A percentile compares a stretch with the other conserved stretches of the same genome.
These are phyloP conservation scores for Tetrapedia diversipes DNA, from an alignment of 2,888 invertebrate species.

Conservation along the genomic window DNA sequence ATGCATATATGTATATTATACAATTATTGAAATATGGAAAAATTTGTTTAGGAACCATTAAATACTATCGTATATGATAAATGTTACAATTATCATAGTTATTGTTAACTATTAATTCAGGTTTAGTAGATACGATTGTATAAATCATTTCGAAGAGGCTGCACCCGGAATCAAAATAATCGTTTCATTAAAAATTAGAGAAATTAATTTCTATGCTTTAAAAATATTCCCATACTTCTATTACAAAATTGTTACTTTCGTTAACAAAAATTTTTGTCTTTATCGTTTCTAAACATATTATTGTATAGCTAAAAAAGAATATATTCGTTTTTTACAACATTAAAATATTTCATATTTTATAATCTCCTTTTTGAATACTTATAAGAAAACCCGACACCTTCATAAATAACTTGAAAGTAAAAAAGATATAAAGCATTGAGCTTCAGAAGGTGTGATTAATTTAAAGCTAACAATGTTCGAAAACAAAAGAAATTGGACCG, in stretches of 20 bases:
- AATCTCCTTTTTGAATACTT: neutral
- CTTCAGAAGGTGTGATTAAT: neutral
- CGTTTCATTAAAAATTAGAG: neutral
- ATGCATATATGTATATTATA: neutral
- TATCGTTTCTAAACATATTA: neutral
- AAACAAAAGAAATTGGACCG: slow-evolving; percentile 16
- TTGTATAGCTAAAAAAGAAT: too few relatives aligned
- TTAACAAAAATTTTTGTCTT: too few relatives aligned
- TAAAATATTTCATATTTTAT: neutral
- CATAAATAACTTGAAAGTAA: slow-evolving; percentile 1
- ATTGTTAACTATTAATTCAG: neutral
- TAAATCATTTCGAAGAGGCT: too few relatives aligned
- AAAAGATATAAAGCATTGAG: neutral
- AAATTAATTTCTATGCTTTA: neutral
- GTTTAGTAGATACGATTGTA: too few relatives aligned
- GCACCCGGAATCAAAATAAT: too few relatives aligned
- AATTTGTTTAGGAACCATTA: slow-evolving; percentile 6
- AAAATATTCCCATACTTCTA: neutral
- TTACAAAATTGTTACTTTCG: neutral
- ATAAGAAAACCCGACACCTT: neutral
- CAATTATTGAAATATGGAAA: neutral
- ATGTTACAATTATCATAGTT: neutral
- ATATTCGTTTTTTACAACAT: neutral
- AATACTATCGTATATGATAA: too few relatives aligned
- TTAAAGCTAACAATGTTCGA: neutral